Percentiles rank a stretch among this genome's conserved stretches.
Evolutionary conservation across 2,797 vertebrate species (phyloP).

Genomic region (Nasua narica): DNA sequence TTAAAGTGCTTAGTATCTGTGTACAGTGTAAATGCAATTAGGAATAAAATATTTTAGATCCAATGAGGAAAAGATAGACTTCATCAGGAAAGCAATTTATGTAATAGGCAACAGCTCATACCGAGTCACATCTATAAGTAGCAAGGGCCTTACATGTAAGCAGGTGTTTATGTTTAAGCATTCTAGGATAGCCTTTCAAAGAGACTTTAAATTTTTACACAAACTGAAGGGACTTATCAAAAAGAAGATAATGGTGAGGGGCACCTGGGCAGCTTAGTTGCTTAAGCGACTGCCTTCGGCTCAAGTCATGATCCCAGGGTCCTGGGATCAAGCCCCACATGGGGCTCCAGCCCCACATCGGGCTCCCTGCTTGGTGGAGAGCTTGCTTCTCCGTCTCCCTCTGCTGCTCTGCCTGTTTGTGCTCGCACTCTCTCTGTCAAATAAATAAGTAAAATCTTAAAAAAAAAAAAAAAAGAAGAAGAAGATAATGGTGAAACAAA

Average conservation of each 20-base stretch:
- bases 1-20: not conserved
- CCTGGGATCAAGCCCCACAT: too few relatives aligned
- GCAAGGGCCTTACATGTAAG: not conserved
- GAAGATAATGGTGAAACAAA: conserved; percentile 24
- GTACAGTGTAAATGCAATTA: not conserved
- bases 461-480: too few relatives aligned
- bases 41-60: not conserved
- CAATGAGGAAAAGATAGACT: not conserved
- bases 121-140: not conserved
- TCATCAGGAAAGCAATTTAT: not conserved
- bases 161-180: not conserved
- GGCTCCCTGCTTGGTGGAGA: too few relatives aligned
- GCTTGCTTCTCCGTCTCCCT: too few relatives aligned
- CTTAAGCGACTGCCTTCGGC: too few relatives aligned
- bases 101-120: not conserved
- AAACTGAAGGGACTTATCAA: not conserved
- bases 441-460: too few relatives aligned
- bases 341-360: too few relatives aligned
- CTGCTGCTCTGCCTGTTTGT: too few relatives aligned
- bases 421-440: too few relatives aligned
- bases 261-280: too few relatives aligned
- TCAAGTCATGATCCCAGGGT: too few relatives aligned
- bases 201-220: conserved; percentile 12
- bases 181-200: not conserved
- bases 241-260: not conserved